Percentiles rank a stretch among this genome's conserved stretches.
Evolutionary conservation across 2,797 vertebrate species (phyloP).

Genomic region (Sciaenops ocellatus): DNA sequence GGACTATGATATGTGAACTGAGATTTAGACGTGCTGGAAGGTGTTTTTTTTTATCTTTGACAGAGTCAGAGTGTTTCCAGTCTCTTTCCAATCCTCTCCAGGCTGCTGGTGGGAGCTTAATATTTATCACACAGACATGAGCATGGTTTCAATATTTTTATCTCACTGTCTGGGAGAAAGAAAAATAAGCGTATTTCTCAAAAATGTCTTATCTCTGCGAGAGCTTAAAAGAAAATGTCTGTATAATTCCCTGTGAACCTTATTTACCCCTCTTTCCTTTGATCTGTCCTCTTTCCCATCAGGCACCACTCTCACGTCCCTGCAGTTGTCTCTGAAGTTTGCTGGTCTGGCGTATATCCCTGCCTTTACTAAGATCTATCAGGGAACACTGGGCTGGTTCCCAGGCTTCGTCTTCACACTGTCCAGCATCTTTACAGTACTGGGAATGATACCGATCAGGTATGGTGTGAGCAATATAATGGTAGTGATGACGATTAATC

Average conservation of each 20-base stretch:
- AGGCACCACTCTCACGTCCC: slow-evolving; percentile 88
- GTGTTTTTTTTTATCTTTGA: neutral
- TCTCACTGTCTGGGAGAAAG: neutral
- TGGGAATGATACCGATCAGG: slow-evolving; percentile 91
- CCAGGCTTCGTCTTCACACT: slow-evolving; percentile 89
- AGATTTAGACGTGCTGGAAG: too few relatives aligned
- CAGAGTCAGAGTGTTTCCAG: neutral
- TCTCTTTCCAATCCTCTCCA: neutral
- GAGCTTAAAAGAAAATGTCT: neutral
- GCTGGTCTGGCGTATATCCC: slow-evolving; percentile 89
- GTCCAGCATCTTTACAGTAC: slow-evolving; percentile 86
- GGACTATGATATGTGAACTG: too few relatives aligned
- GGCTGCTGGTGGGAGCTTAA: neutral
- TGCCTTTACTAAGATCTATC: slow-evolving; percentile 91
- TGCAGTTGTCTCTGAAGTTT: slow-evolving; percentile 90
- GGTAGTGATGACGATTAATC: neutral
- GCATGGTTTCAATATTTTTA: neutral
- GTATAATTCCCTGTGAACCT: neutral
- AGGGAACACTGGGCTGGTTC: slow-evolving; percentile 89
- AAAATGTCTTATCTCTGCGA: neutral
- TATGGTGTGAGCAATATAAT: slow-evolving; percentile 53
- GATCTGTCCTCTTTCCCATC: slow-evolving; percentile 18
- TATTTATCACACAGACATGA: neutral
- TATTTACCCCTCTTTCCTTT: neutral
- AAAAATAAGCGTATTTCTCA: neutral